Percentiles rank a stretch among this genome's conserved stretches.
phyloP scores from a whole-genome alignment of 2,888 invertebrate genomes.

The Parasteatoda lunata region DNA sequence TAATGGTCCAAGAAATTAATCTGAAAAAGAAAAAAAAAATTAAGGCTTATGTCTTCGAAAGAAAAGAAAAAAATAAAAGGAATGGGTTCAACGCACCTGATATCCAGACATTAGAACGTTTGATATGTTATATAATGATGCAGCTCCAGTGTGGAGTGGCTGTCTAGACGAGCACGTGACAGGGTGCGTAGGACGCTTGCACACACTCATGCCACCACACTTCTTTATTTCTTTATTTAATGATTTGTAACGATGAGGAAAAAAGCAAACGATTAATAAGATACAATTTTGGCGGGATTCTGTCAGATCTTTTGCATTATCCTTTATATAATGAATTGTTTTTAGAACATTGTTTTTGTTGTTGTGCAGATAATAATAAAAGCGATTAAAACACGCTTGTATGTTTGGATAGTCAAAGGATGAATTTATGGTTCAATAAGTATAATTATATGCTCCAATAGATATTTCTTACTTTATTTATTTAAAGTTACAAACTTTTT shows the following conservation, averaged over 20 bases:
- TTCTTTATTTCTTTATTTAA: not conserved
- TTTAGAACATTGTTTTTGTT: too few species aligned
- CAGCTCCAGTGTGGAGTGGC: constrained; percentile 48
- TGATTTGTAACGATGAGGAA: not conserved
- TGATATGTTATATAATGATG: constrained; percentile 47
- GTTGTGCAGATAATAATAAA: too few species aligned
- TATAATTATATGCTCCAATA: too few species aligned
- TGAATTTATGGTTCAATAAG: too few species aligned
- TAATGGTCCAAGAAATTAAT: not conserved
- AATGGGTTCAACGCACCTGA: constrained; percentile 64
- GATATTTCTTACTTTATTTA: too few species aligned
- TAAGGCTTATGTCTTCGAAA: not conserved
- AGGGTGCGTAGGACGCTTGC: constrained; percentile 51
- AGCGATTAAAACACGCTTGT: too few species aligned
- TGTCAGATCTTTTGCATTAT: too few species aligned
- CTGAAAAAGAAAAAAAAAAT: not conserved
- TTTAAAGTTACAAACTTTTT: too few species aligned
- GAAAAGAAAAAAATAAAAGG: constrained; percentile 21
- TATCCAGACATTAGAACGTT: constrained; percentile 47
- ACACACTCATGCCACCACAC: not conserved
- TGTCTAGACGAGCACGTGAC: constrained; percentile 67
- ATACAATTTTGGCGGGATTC: too few species aligned
- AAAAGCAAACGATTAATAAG: not conserved
- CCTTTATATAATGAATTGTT: too few species aligned
- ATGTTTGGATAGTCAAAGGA: too few species aligned